These are phyloP conservation scores for silkworm (Bombyx mori) DNA, from an alignment of 1,140 invertebrate genomes.

Conservation along the genomic window DNA sequence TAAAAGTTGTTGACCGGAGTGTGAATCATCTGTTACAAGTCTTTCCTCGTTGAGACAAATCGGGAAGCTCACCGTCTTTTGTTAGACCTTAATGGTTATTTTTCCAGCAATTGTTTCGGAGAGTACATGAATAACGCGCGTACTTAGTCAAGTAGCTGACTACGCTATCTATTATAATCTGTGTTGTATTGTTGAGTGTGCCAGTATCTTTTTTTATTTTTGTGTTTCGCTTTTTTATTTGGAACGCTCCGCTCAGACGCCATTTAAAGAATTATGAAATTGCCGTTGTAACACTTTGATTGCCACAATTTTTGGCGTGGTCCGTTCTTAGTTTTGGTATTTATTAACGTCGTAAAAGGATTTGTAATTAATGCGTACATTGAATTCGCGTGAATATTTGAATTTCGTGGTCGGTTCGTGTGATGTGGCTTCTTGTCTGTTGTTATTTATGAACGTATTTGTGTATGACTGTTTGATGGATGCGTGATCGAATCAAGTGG, in stretches of 20 bases:
- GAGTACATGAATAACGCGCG: not conserved
- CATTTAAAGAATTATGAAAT: slow-evolving; percentile 14
- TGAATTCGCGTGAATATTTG: too few species aligned
- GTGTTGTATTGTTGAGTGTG: not conserved
- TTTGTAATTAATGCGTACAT: not conserved
- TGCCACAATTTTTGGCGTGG: not conserved
- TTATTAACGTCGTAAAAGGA: slow-evolving; percentile 3
- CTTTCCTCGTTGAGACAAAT: slow-evolving; percentile 9
- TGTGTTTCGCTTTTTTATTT: slow-evolving; percentile 13
- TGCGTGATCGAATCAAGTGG: too few species aligned
- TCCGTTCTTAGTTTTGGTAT: not conserved
- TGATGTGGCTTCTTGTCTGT: too few species aligned
- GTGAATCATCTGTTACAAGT: slow-evolving; percentile 1
- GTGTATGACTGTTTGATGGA: too few species aligned
- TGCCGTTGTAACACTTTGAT: slow-evolving; percentile 9
- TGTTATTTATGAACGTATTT: too few species aligned
- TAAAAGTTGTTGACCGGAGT: not conserved
- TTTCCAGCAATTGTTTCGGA: slow-evolving; percentile 4
- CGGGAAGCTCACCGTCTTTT: slow-evolving; percentile 7
- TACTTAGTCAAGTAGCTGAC: not conserved
- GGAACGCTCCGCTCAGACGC: slow-evolving; percentile 10
- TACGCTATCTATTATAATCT: slow-evolving; percentile 16
- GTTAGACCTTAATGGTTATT: slow-evolving; percentile 12
- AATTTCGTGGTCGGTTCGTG: too few species aligned
- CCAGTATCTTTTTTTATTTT: slow-evolving; percentile 8